Evolutionary conservation across 2,797 vertebrate genomes (phyloP).

Genomic region (Garrulus glandarius): DNA sequence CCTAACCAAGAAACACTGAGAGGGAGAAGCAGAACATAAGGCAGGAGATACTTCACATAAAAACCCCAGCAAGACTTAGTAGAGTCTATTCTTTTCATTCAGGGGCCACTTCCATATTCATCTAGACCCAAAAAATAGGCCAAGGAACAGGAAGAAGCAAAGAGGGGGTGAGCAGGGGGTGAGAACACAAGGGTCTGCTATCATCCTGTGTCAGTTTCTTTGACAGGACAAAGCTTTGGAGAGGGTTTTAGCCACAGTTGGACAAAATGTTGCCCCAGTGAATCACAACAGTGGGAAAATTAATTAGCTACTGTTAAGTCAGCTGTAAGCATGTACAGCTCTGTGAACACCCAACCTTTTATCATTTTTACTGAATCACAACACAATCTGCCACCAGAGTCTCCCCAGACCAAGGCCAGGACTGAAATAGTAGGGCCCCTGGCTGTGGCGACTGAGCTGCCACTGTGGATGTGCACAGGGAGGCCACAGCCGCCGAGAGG

Average conservation of each 20-base stretch:
- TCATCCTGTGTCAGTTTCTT: neutral
- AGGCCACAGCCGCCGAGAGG: neutral
- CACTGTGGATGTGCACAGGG: neutral
- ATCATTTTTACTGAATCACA: neutral
- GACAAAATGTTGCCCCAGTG: neutral
- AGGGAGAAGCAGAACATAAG: neutral
- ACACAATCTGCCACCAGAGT: neutral
- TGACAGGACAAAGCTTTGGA: neutral
- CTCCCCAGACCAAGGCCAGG: neutral
- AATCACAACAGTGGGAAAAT: neutral
- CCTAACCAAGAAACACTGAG: neutral
- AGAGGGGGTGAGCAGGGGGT: neutral
- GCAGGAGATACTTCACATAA: neutral
- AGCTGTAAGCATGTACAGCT: neutral
- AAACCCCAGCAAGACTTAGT: neutral
- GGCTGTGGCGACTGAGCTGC: neutral
- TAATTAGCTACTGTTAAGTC: neutral
- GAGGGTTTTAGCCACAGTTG: neutral
- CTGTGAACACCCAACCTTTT: neutral
- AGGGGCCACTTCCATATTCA: neutral
- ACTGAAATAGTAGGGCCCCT: neutral
- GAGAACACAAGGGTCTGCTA: fast-evolving
- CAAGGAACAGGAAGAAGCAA: neutral
- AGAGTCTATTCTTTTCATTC: neutral
- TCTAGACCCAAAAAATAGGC: neutral